Conservation (phyloP, 2,888 invertebrate genomes). For the Helobdella robusta region DNA sequence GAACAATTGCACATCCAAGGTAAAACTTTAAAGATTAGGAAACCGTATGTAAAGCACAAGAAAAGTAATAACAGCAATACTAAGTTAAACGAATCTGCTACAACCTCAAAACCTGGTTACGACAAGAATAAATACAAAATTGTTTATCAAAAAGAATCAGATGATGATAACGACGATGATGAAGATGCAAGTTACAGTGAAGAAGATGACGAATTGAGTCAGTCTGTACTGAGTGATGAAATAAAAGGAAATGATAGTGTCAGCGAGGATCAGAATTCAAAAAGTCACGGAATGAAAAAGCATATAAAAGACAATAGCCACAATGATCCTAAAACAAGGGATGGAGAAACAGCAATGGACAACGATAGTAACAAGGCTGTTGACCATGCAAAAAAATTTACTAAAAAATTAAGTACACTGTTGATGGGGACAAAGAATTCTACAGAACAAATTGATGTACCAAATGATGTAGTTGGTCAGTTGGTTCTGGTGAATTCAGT, state of each 20-base stretch:
- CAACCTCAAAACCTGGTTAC: neutral
- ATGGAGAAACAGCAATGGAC: too few relatives aligned
- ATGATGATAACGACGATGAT: constrained; percentile 7
- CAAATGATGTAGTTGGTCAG: constrained; percentile 2
- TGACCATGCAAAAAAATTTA: constrained; percentile 11
- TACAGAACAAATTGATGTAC: neutral
- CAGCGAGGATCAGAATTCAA: too few relatives aligned
- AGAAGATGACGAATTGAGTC: too few relatives aligned
- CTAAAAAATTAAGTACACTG: neutral
- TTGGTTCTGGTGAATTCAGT: neutral
- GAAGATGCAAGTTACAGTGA: neutral
- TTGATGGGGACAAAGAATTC: constrained; percentile 4
- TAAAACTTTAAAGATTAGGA: constrained; percentile 15
- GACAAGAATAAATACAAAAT: neutral
- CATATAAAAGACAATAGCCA: too few relatives aligned
- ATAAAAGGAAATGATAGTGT: too few relatives aligned
- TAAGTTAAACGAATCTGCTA: neutral
- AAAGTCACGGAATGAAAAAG: too few relatives aligned
- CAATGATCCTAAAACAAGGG: too few relatives aligned
- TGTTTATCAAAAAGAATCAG: constrained; percentile 9
- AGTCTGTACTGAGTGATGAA: too few relatives aligned
- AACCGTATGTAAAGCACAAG: constrained; percentile 8
- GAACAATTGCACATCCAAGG: constrained; percentile 23
- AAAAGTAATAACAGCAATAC: neutral
- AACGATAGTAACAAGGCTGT: neutral